These are phyloP conservation scores for Erebia ligea DNA, from an alignment of 2,888 invertebrate species.

Conservation along the genomic window DNA sequence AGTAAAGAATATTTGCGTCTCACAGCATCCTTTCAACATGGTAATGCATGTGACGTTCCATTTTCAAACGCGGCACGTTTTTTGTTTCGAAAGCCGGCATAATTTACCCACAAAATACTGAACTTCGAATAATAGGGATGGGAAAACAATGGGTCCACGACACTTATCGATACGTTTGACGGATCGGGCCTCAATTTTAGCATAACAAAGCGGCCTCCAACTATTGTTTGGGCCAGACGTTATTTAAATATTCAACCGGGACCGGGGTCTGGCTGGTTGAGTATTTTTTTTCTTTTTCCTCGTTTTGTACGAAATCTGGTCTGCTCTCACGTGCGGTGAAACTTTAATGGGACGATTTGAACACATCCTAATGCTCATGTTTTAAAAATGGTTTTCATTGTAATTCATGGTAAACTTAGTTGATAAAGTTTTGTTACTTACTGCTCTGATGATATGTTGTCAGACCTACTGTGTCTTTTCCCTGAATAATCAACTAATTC, in stretches of 20 bases:
- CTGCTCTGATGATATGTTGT: not conserved
- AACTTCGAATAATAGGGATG: conserved; percentile 43
- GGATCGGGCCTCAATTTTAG: conserved; percentile 64
- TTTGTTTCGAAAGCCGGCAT: conserved; percentile 22
- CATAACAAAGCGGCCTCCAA: conserved; percentile 71
- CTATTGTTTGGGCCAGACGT: conserved; percentile 76
- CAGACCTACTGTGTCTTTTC: too few relatives aligned
- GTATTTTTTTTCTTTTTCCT: conserved; percentile 52
- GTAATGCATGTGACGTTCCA: conserved; percentile 23
- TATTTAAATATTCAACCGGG: conserved; percentile 73
- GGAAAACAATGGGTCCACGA: conserved; percentile 41
- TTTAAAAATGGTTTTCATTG: not conserved
- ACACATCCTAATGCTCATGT: not conserved
- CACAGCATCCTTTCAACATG: not conserved
- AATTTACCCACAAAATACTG: conserved; percentile 33
- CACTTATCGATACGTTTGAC: conserved; percentile 49
- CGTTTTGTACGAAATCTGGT: conserved; percentile 59
- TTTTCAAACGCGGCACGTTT: conserved; percentile 28
- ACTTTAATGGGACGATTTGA: conserved; percentile 40
- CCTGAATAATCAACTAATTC: too few relatives aligned
- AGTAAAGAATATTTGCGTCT: not conserved
- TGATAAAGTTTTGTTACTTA: not conserved
- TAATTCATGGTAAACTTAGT: not conserved
- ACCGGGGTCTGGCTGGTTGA: conserved; percentile 55
- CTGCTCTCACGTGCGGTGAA: conserved; percentile 48